Evolutionary conservation across 2,113 vertebrate species (phyloP).

Genomic region (Sturnira hondurensis): DNA sequence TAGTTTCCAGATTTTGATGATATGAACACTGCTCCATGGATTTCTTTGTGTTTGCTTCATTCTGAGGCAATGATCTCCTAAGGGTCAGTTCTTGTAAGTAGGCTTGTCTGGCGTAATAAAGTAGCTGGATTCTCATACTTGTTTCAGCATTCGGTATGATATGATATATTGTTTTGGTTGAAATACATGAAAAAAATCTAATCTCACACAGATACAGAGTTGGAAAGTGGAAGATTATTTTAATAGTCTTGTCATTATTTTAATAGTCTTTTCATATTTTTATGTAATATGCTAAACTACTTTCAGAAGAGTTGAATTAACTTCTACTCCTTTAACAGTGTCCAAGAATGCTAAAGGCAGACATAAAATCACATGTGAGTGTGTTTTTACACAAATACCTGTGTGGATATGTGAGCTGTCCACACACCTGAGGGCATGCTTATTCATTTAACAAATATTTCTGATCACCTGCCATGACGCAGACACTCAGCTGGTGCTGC

Average conservation of each 20-base stretch:
- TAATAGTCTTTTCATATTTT: no score
- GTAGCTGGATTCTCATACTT: not conserved
- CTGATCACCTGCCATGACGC: not conserved
- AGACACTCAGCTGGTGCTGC: not conserved
- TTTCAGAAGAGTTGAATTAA: not conserved
- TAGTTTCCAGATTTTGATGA: not conserved
- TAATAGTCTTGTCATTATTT: not conserved
- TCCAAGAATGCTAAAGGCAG: not conserved
- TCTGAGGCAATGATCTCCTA: not conserved
- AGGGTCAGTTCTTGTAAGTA: not conserved
- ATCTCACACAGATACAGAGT: not conserved
- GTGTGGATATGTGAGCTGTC: not conserved
- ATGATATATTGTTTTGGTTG: conserved; percentile 18
- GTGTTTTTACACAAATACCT: not conserved
- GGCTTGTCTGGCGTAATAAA: not conserved
- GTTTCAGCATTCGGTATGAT: conserved; percentile 12
- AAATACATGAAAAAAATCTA: conserved; percentile 3
- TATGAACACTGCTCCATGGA: not conserved
- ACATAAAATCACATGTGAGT: not conserved
- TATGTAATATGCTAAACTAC: not conserved
- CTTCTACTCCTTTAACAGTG: not conserved
- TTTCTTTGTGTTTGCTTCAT: not conserved
- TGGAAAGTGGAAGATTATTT: not conserved
- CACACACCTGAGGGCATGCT: not conserved
- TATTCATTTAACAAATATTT: not conserved